A percentile compares a stretch with the other conserved stretches of the same genome.
Evolutionary conservation across 2,113 vertebrate genomes (phyloP).

Genomic region (Scomber colias): DNA sequence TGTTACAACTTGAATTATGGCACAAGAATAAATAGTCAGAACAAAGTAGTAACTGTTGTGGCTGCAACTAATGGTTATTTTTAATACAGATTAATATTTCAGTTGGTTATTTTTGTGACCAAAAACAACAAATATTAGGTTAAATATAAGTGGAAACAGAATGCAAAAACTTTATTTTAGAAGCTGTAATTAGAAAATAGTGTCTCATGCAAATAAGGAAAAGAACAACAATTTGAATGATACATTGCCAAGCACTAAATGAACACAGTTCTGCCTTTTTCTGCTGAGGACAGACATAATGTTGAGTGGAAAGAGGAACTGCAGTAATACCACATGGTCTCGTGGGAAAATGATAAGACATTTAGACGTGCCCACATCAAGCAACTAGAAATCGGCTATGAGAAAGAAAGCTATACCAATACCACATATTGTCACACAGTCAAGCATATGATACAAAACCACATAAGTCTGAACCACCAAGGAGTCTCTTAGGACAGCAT

Average conservation of each 20-base stretch:
- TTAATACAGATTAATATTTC: too few species aligned
- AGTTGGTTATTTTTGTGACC: too few species aligned
- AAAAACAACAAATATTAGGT: too few species aligned
- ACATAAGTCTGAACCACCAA: neutral
- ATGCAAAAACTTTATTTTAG: neutral
- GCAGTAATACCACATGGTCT: neutral
- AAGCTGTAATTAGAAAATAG: neutral
- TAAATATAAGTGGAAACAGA: too few species aligned
- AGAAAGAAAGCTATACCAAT: neutral
- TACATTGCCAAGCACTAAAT: neutral
- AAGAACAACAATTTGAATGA: neutral
- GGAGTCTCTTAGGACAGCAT: neutral
- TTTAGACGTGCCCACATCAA: too few species aligned
- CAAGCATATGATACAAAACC: conserved; percentile 5
- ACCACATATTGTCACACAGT: too few species aligned
- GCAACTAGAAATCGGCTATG: too few species aligned
- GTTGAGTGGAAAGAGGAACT: neutral
- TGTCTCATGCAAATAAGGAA: neutral
- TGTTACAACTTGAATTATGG: neutral
- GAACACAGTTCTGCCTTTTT: neutral
- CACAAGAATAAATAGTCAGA: neutral
- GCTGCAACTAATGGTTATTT: neutral
- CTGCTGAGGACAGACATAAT: neutral
- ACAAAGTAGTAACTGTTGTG: neutral
- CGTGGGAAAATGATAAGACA: too few species aligned